Conservation (phyloP, 2,797 vertebrate genomes). For the Mormyrops attenuatus region DNA sequence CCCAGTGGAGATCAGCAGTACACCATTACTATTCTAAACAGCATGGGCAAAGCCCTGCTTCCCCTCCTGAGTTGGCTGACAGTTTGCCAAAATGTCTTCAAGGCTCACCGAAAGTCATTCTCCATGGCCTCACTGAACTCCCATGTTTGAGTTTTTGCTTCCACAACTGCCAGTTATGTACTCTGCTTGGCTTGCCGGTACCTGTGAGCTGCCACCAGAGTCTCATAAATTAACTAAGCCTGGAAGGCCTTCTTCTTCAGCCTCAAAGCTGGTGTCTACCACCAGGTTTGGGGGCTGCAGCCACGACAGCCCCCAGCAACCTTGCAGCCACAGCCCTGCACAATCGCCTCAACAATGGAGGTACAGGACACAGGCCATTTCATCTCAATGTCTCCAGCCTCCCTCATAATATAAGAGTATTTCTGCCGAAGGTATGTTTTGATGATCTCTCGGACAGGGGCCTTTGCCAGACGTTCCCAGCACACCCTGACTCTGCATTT, state of each 20-base stretch:
- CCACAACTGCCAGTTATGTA: background rate
- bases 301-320: background rate
- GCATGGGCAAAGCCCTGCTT: background rate
- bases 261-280: background rate
- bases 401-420: background rate
- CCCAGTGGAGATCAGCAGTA: background rate
- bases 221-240: background rate
- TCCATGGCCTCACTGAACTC: background rate
- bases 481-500: background rate
- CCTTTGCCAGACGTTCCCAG: background rate
- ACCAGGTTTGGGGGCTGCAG: background rate
- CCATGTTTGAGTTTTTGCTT: background rate
- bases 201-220: background rate
- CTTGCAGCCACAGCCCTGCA: background rate
- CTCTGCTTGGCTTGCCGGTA: background rate
- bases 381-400: background rate
- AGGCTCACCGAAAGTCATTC: background rate
- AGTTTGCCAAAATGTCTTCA: background rate
- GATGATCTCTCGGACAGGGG: background rate
- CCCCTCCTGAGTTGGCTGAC: background rate
- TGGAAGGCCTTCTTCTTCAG: background rate
- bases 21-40: background rate
- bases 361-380: background rate
- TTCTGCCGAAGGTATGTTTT: background rate
- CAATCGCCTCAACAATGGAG: background rate